Evolutionary conservation across 37 sponge, comb jelly and placozoan species (phyloP), one percentile per base, ranked within the genome.

Genomic region (Tethya wilhelma): DNA sequence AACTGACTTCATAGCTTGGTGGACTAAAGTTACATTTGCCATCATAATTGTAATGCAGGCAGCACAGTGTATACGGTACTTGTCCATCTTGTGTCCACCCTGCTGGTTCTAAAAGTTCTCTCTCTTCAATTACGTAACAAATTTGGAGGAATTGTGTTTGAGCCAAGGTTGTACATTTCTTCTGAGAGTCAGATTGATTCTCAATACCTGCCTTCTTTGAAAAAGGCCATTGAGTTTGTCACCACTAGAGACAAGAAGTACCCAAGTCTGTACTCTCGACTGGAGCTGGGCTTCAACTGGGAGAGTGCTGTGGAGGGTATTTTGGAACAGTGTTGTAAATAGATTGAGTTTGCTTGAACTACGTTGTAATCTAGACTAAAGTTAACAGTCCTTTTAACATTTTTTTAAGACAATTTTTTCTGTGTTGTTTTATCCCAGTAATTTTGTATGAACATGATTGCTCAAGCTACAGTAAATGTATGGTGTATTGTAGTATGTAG

Each of bases 261-360:
- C 58, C 86, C 82, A 17, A 78, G 82, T 32, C 41, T 90, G 44
- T 76, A 69, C 70, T 55, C 75, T 44, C 70, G 77, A 19, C 65
- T 90, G 59, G 91, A 90, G 66, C 77, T 90, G 57, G 91, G 91
- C 22, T 74, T 44, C 38, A 82, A 37, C 68, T 89, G 89, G 89
- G 74, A 67, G 33, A 44, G 31, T 26, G 75, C 77, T 1, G 25
- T 56, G 9, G 9, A 59, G 63, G 40, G 14, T 1, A 44, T 73
- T n/a, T n/a, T n/a, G n/a, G n/a, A n/a, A n/a, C n/a, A n/a, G n/a
- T n/a, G n/a, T n/a, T n/a, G n/a, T n/a, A n/a, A n/a, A n/a, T n/a
- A n/a, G n/a, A n/a, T n/a, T n/a, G n/a, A n/a, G n/a, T n/a, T n/a
- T n/a, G n/a, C n/a, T n/a, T n/a, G n/a, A n/a, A n/a, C n/a, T n/a